Evolutionary conservation across 2,888 invertebrate genomes (phyloP), one percentile per base, ranked within the genome.

Genomic region (Eupithecia centaureata): DNA sequence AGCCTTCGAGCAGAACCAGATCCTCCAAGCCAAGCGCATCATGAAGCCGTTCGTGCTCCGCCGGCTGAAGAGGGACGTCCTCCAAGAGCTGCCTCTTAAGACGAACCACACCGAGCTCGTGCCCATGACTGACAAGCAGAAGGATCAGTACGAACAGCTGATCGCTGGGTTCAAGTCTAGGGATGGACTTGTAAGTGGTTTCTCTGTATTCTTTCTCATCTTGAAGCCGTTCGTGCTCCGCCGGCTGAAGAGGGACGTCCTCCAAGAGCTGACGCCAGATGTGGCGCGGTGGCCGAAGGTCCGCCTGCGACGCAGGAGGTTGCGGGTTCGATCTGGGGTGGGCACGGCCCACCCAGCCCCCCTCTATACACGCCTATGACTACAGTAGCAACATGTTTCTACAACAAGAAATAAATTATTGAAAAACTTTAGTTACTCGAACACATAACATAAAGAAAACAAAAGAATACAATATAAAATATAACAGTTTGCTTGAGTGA

Each of bases 11-110:
- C 95, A 96, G 82, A 96, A 97, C 66, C 97, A 98, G 86, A 97
- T 99, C 54, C 95, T 96, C 15, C 97, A 98, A 81, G 99, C 99
- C 0, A 99, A 99, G 85, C 94, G 96, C 61, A 99, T 99, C 76
- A 98, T 99, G 97, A 97, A 97, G 85, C 99, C 99, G 0, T 99
- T 99, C 86, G 96, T 99, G 3, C 93, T 99, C 56, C 94, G 99
- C 22, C 94, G 99, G 67, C 91, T 99, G 58, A 99, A 99, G 88
- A 90, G 94, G 27, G 97, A 98, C 77, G 98, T 98, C 0, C 93
- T 98, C 0, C 95, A 95, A 67, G 97, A 98, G 87, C 89, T 99
- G 78, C 99, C 99, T 0, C 89, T 94, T 77, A 99, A 99, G 90
- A 94, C 94, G 2, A 97, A 98, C 72, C 91, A 94, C 61, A 94